Percentiles rank a stretch among this genome's conserved stretches.
Conservation (phyloP, 2,797 vertebrate species). For the Decapterus maruadsi region DNA sequence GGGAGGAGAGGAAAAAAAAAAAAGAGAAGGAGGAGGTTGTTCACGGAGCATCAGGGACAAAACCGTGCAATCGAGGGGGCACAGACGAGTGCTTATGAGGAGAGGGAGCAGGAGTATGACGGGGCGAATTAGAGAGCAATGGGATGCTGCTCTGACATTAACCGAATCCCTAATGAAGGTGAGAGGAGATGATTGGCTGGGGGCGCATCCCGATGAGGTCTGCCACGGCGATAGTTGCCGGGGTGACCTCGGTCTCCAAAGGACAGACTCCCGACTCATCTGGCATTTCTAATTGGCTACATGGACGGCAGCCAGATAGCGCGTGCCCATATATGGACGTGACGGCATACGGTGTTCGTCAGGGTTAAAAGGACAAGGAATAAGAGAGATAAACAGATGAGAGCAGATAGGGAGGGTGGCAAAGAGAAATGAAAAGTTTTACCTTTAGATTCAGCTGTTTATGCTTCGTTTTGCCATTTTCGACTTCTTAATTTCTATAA, state of each 20-base stretch:
- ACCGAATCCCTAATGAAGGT: conserved; percentile 82
- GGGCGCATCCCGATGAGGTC: conserved; percentile 74
- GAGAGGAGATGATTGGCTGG: conserved; percentile 75
- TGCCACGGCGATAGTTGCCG: conserved; percentile 70
- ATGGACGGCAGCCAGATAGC: conserved; percentile 75
- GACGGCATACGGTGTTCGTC: conserved; percentile 48
- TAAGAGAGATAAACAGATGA: not conserved
- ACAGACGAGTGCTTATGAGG: conserved; percentile 20
- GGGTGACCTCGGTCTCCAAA: conserved; percentile 80
- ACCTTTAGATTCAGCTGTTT: not conserved
- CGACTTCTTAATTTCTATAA: not conserved
- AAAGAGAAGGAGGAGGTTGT: conserved; percentile 5
- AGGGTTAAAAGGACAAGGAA: conserved; percentile 70
- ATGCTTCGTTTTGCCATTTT: not conserved
- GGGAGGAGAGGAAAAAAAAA: conserved; percentile 13
- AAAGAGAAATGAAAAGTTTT: not conserved
- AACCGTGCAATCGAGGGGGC: conserved; percentile 6
- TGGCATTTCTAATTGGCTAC: conserved; percentile 76
- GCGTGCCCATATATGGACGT: conserved; percentile 59
- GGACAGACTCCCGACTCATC: conserved; percentile 70
- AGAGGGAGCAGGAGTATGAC: conserved; percentile 30
- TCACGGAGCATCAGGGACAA: conserved; percentile 17
- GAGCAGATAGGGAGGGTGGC: not conserved
- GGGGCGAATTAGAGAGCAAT: conserved; percentile 40
- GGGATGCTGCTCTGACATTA: conserved; percentile 66